A percentile compares a stretch with the other conserved stretches of the same genome.
Evolutionary conservation across 2,888 invertebrate genomes (phyloP).

Genomic region (Loripinus fragilis): DNA sequence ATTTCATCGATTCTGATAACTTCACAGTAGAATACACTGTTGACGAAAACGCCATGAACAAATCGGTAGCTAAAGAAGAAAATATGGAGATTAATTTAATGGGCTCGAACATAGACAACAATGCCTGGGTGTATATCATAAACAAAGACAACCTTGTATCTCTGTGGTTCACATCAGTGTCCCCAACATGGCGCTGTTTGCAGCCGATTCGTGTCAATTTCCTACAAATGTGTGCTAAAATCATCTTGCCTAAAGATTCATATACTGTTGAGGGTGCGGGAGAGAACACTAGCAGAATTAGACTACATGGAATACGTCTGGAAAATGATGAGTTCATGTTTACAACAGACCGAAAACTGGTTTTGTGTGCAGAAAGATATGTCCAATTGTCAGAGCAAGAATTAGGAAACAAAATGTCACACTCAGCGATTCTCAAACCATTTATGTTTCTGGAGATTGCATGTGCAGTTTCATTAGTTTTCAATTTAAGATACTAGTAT

Average conservation of each 20-base stretch:
- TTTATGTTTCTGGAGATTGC: too few species aligned
- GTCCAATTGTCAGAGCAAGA: background rate
- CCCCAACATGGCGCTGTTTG: background rate
- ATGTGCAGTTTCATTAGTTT: too few species aligned
- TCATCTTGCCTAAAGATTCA: background rate
- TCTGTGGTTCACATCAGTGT: background rate
- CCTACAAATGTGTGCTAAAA: background rate
- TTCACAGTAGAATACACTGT: background rate
- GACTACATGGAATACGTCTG: background rate
- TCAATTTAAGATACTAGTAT: too few species aligned
- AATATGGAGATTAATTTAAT: background rate
- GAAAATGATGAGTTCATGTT: background rate
- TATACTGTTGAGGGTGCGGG: background rate
- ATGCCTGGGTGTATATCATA: background rate
- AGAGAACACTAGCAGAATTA: background rate
- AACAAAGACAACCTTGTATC: background rate
- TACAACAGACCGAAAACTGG: background rate
- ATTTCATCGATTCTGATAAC: background rate
- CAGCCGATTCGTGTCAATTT: background rate
- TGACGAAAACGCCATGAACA: background rate
- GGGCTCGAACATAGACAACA: background rate
- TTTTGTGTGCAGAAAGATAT: background rate
- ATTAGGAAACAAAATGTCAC: too few species aligned
- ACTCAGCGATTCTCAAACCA: too few species aligned
- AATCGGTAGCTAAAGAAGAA: background rate